Percentiles rank a stretch among this genome's conserved stretches.
Evolutionary conservation across 2,888 invertebrate genomes (phyloP).

Genomic region (Aphidoletes aphidimyza): DNA sequence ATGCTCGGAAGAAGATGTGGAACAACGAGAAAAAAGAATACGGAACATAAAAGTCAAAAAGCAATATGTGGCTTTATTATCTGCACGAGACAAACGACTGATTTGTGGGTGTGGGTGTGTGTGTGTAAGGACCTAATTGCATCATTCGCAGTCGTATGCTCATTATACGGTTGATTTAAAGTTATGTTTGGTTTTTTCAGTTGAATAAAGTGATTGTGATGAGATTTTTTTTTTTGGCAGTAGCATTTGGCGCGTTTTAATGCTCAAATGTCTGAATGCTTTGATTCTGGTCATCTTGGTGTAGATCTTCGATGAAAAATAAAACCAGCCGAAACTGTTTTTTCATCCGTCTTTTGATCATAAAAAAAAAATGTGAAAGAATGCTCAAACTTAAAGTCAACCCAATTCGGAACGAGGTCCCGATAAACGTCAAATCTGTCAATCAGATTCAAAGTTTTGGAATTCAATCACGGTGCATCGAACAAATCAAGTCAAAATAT

Average conservation of each 20-base stretch:
- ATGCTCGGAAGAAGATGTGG: background rate
- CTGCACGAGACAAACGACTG: background rate
- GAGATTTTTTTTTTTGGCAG: background rate
- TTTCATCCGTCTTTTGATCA: background rate
- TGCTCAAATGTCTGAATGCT: too few relatives aligned
- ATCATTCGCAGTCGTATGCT: background rate
- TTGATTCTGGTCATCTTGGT: too few relatives aligned
- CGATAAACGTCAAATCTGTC: background rate
- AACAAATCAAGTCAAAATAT: slow-evolving; percentile 45
- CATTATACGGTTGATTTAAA: background rate
- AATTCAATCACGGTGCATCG: too few relatives aligned
- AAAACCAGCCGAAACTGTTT: too few relatives aligned
- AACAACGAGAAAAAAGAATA: background rate
- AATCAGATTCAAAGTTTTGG: background rate
- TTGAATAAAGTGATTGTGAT: too few relatives aligned
- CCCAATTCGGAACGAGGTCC: background rate
- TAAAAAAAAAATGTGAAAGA: background rate
- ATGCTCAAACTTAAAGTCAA: background rate
- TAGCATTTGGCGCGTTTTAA: background rate
- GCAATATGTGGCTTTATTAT: background rate
- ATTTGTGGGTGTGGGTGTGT: slow-evolving; percentile 37
- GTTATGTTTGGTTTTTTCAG: background rate
- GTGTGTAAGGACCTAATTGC: slow-evolving; percentile 35
- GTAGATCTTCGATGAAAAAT: too few relatives aligned
- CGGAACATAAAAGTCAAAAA: background rate